Evolutionary conservation across 2,797 vertebrate genomes (phyloP), one percentile per base, ranked within the genome.

Genomic region (Phylloscopus collybita): DNA sequence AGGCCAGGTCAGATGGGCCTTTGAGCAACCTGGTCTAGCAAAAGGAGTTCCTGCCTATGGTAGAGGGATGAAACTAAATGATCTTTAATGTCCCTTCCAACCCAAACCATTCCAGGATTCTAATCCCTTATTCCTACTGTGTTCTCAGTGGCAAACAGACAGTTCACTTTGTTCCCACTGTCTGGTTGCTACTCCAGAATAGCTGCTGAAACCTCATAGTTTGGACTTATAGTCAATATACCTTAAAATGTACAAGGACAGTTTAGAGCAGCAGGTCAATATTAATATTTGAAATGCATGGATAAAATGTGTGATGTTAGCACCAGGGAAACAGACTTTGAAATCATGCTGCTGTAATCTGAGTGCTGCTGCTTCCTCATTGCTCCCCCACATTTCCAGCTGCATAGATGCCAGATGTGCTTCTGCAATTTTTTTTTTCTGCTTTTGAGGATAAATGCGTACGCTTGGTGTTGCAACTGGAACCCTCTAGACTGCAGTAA

Each of bases 381-480:
- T 80, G 47, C 70, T 92, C 25, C 57, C 40, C 42, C 30, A n/a
- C 34, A 67, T 92, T 70, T 92, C 53, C 49, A 87, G 66, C 67
- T 81, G 79, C 44, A 12, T 26, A 81, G 66, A n/a, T 83, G 78
- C 59, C 67, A 73, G 38, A 60, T 75, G 34, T 81, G 32, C 26
- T 16, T 92, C 47, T 79, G 29, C 26, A 6, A 30, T 42, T 80
- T 76, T 62, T 71, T 70, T 67, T 34, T 66, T 16, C 38, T 92
- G 80, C 78, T 89, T 90, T 90, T 78, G 71, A 72, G 67, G 16
- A 74, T 78, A 54, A 73, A 36, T n/a, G 23, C 59, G 69, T 85
- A 60, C 15, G 64, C 69, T 74, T 74, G 95, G 93, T 90, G 64
- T 96, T 96, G 72, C 83, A 94, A 95, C 95, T 97, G 96, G 96